Base-by-base conservation (phyloP, 2,113 vertebrate species). In the Psittacula cyanocephala region DNA sequence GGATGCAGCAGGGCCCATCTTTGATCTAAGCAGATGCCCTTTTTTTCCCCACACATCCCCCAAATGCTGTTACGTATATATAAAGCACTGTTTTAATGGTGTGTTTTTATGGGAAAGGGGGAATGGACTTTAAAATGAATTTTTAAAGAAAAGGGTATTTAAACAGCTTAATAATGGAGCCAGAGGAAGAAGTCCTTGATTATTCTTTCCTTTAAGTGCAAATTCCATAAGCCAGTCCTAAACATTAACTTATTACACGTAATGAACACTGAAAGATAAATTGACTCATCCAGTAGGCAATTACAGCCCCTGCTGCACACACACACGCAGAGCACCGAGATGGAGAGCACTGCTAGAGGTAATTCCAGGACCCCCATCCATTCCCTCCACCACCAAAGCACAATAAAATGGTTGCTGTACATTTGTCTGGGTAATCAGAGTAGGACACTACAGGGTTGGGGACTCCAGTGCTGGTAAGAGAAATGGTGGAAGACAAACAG, bases 241-340 rank as follows among this genome's bases (percentile, higher is more conserved):
- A 96, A 49, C 62, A 60, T 71, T 91, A 86, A 92, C 94, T 97
- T 94, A 93, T 97, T 93, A 76, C 3, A 70, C 78, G 52, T 97
- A 97, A 95, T 86, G 74, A 96, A 93, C 92, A 92, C 82, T 31
- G 27, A 74, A 93, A 93, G 92, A 97, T 83, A 86, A 94, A 97
- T 86, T 94, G 81, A 96, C 91, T 91, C 77, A 93, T 91, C 75
- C 88, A 94, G 87, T 4, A 95, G 81, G 96, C 74, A 95, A 91
- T 95, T 96, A 97, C 81, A 94, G 70, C 75, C 86, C 46, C 57
- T 52, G 55, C 82, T 95, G 82, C 89, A 91, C 0, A 16, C 75
- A 84, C 86, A 93, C 69, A 77, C 0, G 3, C 77, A 83, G 69
- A 83, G 91, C 77, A 86, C 31, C 0, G 6, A 93, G 70, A 95